Evolutionary conservation across 2,797 vertebrate species (phyloP), one percentile per base, ranked within the genome.

Genomic region (Channa striata): DNA sequence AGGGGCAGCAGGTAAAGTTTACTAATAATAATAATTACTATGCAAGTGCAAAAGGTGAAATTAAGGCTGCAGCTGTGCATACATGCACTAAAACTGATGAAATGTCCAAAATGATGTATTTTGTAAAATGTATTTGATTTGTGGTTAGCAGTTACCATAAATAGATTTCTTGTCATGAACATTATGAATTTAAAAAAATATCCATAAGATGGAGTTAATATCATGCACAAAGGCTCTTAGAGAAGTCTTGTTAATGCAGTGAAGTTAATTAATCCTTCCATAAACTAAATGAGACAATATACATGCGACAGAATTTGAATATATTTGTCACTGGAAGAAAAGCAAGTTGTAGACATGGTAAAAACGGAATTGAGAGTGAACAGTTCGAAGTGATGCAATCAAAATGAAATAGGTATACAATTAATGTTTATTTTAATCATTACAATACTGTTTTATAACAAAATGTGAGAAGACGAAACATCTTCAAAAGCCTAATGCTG

Each of bases 1-100:
- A 42, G 39, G 58, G 36, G 36, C 16, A 20, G 59, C 36, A 19
- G 59, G 9, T 40, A 57, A 59, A 25, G 68, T 48, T 77, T 44
- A 14, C 58, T 33, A 13, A 69, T 52, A 16, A 69, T 52, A 16
- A 9, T 13, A 56, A 23, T 8, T 57, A 37, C 56, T 50, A 36
- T 13, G 8, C 21, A 68, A 30, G 2, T 46, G 42, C 36, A 52
- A 12, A 13, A 63, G 21, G 8, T 65, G 1, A 61, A 57, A 44
- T 46, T 5, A 60, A 48, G 33, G 16, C 44, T 25, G 23, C 3
- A 43, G 19, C 44, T 25, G 23, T 3, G 36, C 21, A 12, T 8
- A 33, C 6, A 37, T 3, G 36, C 10, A 14, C 16, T 25, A 12
- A 47, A 51, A 37, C 9, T 5, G 44, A 36, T 14, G 12, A 13